A percentile compares a stretch with the other conserved stretches of the same genome.
phyloP scores from a whole-genome alignment of 2,888 invertebrate species.

The Corbicula japonica region DNA sequence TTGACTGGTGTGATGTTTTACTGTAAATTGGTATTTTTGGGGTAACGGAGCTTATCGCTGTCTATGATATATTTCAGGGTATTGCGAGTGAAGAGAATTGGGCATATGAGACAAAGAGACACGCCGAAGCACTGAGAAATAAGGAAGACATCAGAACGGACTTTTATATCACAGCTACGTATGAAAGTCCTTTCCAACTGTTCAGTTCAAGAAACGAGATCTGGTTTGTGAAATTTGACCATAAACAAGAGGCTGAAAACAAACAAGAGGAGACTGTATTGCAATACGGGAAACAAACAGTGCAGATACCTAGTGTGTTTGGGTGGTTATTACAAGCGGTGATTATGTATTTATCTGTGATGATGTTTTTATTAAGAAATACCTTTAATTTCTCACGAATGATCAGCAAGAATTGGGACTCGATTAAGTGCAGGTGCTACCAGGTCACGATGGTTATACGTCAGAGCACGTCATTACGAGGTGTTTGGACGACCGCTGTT shows the following conservation, averaged over 20 bases:
- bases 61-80: constrained; percentile 28
- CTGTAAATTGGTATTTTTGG: too few species aligned
- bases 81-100: constrained; percentile 52
- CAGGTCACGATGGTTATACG: constrained; percentile 6
- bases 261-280: constrained; percentile 14
- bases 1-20: too few species aligned
- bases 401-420: constrained; percentile 17
- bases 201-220: constrained; percentile 45
- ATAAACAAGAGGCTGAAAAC: background rate
- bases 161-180: constrained; percentile 54
- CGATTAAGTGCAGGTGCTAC: background rate
- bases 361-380: constrained; percentile 3
- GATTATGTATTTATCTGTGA: constrained; percentile 15
- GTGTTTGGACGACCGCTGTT: constrained; percentile 4
- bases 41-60: background rate
- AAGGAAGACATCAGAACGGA: constrained; percentile 52
- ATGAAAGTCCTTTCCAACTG: constrained; percentile 56
- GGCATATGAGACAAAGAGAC: constrained; percentile 41
- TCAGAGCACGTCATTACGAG: constrained; percentile 15
- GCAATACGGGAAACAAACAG: constrained; percentile 26
- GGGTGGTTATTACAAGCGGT: constrained; percentile 20
- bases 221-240: constrained; percentile 53
- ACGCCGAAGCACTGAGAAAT: constrained; percentile 37
- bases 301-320: constrained; percentile 20
- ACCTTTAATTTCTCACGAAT: background rate